A percentile compares a stretch with the other conserved stretches of the same genome.
Evolutionary conservation across 2,113 vertebrate species (phyloP).

Genomic region (Charadrius vociferus): DNA sequence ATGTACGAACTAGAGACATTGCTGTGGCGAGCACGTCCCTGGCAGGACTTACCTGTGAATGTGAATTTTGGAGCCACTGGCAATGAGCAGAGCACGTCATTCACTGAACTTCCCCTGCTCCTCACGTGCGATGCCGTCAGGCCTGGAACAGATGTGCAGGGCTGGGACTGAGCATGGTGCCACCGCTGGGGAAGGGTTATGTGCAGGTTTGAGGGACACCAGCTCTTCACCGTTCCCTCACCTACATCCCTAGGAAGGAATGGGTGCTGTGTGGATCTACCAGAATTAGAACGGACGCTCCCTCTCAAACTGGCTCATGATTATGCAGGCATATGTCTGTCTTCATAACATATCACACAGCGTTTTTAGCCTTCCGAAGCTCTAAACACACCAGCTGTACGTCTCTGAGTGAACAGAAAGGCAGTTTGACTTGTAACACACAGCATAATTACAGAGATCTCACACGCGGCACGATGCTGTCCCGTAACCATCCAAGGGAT

Average conservation of each 20-base stretch:
- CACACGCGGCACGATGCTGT: fast-evolving
- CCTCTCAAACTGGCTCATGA: neutral
- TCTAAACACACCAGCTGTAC: neutral
- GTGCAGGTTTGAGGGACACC: neutral
- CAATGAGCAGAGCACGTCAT: neutral
- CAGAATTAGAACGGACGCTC: neutral
- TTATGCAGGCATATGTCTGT: neutral
- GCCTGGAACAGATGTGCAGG: neutral
- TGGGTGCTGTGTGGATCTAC: neutral
- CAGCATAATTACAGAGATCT: neutral
- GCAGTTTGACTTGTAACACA: neutral
- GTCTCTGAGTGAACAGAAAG: neutral
- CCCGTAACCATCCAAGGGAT: neutral
- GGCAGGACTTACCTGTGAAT: neutral
- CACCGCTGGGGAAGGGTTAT: neutral
- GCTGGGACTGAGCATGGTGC: neutral
- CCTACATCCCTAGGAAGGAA: neutral
- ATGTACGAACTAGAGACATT: neutral
- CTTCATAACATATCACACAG: neutral
- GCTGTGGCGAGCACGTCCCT: neutral
- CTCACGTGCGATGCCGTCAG: neutral
- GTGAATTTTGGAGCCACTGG: neutral
- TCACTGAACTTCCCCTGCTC: neutral
- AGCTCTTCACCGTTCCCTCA: neutral
- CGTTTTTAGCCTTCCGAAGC: neutral